These are phyloP conservation scores for Xestia sexstrigata DNA, from an alignment of 2,888 invertebrate species.

Conservation along the genomic window DNA sequence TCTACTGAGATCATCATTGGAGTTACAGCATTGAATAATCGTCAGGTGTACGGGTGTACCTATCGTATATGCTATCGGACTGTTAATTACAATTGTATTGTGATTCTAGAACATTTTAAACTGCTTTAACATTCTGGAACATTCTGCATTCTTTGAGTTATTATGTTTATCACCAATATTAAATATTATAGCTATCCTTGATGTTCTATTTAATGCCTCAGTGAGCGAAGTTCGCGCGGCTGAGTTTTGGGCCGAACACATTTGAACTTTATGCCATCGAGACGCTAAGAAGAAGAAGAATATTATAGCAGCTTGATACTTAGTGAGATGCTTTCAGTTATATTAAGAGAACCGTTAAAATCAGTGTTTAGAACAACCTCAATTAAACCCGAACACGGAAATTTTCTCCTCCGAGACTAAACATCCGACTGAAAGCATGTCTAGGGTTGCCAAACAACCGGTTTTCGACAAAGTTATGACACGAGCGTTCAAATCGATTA, in stretches of 20 bases:
- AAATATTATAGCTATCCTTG: no score
- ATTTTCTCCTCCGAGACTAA: slow-evolving; percentile 30
- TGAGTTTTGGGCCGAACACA: no score
- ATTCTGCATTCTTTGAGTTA: no score
- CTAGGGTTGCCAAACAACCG: slow-evolving; percentile 16
- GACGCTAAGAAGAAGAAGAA: not conserved
- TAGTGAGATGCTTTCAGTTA: slow-evolving; percentile 26
- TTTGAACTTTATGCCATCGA: no score
- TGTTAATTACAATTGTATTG: slow-evolving; percentile 31
- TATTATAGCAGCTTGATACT: slow-evolving; percentile 10
- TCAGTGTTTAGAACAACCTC: not conserved
- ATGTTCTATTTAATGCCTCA: no score
- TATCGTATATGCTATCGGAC: slow-evolving; percentile 43
- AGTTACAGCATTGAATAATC: not conserved
- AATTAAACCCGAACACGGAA: not conserved
- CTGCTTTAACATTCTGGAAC: slow-evolving; percentile 3
- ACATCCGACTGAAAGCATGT: slow-evolving; percentile 39
- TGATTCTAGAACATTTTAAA: not conserved
- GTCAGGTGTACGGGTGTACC: no score
- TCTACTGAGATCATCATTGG: slow-evolving; percentile 35
- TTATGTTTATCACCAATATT: no score
- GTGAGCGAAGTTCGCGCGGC: no score
- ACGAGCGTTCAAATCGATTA: no score
- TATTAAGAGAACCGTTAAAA: not conserved
- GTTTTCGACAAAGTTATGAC: not conserved